Evolutionary conservation across 2,113 vertebrate genomes (phyloP).

Genomic region (Tachysurus fulvidraco): DNA sequence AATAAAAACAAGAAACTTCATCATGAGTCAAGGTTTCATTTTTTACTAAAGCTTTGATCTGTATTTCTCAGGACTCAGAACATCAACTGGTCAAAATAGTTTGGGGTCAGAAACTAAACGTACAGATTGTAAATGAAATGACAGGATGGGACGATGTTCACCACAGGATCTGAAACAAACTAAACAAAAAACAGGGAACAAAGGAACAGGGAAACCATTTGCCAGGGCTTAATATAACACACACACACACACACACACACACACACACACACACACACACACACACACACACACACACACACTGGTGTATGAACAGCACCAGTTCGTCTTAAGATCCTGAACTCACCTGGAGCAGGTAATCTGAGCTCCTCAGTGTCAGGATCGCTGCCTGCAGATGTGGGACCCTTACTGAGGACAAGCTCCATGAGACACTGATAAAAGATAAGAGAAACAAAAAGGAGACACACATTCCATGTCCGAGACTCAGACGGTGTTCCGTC

Average conservation of each 20-base stretch:
- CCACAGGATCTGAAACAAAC: not conserved
- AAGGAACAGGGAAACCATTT: slow-evolving; percentile 5
- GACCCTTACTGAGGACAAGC: not conserved
- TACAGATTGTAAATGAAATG: not conserved
- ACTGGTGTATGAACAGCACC: not conserved
- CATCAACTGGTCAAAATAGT: not conserved
- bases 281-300: slow-evolving; percentile 4
- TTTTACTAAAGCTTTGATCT: not conserved
- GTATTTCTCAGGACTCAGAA: not conserved
- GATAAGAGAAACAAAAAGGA: not conserved
- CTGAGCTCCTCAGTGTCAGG: not conserved
- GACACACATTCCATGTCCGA: not conserved
- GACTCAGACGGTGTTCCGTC: not conserved
- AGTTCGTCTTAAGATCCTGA: not conserved
- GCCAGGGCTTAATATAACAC: not conserved
- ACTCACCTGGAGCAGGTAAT: not conserved
- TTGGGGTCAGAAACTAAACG: not conserved
- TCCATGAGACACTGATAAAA: not conserved
- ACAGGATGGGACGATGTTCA: slow-evolving; percentile 10
- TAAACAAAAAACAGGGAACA: not conserved
- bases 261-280: slow-evolving; percentile 10
- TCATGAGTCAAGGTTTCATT: not conserved
- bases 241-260: not conserved
- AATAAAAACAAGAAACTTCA: not conserved
- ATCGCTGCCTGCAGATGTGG: not conserved